Base-by-base conservation (phyloP, 2,113 vertebrate species). In the Conger conger region DNA sequence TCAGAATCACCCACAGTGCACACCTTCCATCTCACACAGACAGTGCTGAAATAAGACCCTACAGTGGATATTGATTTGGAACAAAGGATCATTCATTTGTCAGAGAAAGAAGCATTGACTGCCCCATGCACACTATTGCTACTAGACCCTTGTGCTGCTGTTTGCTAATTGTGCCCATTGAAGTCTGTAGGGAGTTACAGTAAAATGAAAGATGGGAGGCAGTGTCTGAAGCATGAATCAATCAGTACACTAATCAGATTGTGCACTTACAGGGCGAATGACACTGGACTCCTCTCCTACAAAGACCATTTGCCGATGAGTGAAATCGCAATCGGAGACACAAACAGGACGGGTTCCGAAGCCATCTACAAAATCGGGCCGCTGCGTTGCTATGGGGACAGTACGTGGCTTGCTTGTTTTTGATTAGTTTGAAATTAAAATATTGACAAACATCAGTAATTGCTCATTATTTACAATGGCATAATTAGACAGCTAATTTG, bases 241-340 rank as follows among this genome's bases (percentile, higher is more conserved):
- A 73, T 73, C 68, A 33, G 33, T 33, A 73, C 68, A 73, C n/a
- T 27, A 73, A 33, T 73, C 68, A 73, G 27, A 73, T 73, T 30
- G 15, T 84, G 33, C 38, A 20, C 54, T 91, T 88, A 6, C 92
- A 97, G 96, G 97, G 92, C 95, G 89, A 97, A 96, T 78, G 96
- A 97, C 86, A 96, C 94, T 0, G 96, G 96, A 81, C 88, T 97
- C 85, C 95, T 97, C 87, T 91, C 94, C 87, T 97, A 96, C 92
- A 97, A 97, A 94, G 96, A 96, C 79, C 96, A 97, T 92, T 94
- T 97, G 90, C 97, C 97, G 81, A 94, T 97, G 90, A 96, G 93
- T 86, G 94, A 97, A 92, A 94, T 97, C 89, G 94, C 96, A 83
- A 95, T 97, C 92, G 96, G 96, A 53, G 96, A 97, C 88, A 96